A percentile compares a stretch with the other conserved stretches of the same genome.
Conservation (phyloP, 2,888 invertebrate genomes). For the Tetragonula carbonaria region DNA sequence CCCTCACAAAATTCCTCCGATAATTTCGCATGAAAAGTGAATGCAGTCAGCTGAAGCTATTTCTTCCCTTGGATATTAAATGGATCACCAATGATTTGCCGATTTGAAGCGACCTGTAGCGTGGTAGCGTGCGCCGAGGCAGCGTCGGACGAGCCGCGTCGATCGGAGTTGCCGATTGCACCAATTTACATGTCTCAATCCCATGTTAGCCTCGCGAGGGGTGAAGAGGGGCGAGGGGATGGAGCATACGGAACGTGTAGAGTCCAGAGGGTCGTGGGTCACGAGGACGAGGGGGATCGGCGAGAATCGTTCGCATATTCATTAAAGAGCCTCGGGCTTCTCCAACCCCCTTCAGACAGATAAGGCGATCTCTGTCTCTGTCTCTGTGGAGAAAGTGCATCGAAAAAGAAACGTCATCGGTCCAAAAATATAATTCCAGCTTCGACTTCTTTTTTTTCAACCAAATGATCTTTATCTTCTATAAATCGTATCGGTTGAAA, state of each 20-base stretch:
- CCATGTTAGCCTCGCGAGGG: constrained; percentile 75
- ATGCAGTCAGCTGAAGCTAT: too few species aligned
- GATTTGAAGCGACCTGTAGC: constrained; percentile 74
- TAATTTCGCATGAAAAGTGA: too few species aligned
- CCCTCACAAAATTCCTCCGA: too few species aligned
- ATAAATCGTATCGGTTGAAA: not conserved
- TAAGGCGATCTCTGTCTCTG: constrained; percentile 44
- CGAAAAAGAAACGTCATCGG: constrained; percentile 11
- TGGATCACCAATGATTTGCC: not conserved
- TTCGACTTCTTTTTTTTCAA: not conserved
- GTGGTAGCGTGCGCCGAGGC: constrained; percentile 68
- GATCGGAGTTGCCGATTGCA: constrained; percentile 80
- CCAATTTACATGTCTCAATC: constrained; percentile 84
- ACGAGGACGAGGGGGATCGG: constrained; percentile 51
- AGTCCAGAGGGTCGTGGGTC: constrained; percentile 65
- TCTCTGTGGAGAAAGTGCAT: constrained; percentile 15
- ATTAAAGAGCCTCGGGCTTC: constrained; percentile 66
- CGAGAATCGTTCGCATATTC: constrained; percentile 75
- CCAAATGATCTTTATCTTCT: not conserved
- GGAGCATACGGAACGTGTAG: constrained; percentile 66
- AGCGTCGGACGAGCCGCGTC: constrained; percentile 75
- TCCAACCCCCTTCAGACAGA: constrained; percentile 49
- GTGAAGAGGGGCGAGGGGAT: constrained; percentile 39
- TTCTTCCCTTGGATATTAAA: not conserved
- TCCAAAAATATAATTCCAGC: not conserved